Evolutionary conservation across 2,888 invertebrate genomes (phyloP).

Genomic region (Eulithis testata): DNA sequence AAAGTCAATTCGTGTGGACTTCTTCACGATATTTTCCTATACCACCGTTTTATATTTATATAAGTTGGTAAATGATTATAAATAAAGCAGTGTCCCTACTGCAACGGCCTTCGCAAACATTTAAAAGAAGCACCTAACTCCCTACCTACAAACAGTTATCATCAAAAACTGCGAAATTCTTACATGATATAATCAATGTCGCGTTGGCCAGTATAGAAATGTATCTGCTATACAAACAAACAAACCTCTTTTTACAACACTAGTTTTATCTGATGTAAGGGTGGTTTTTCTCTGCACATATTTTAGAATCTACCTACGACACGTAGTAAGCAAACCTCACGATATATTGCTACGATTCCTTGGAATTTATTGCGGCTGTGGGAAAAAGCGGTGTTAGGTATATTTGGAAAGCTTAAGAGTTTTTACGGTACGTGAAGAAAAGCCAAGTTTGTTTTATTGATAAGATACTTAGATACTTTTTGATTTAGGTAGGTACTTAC

Average conservation of each 20-base stretch:
- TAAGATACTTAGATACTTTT: not conserved
- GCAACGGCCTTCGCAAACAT: no score
- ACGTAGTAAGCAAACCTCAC: conserved; percentile 57
- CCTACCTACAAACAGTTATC: no score
- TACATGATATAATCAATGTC: no score
- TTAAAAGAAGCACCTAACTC: no score
- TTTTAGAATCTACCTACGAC: conserved; percentile 59
- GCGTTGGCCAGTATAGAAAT: not conserved
- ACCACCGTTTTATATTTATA: no score
- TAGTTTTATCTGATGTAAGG: conserved; percentile 32
- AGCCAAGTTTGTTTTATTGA: conserved; percentile 26
- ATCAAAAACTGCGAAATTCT: no score
- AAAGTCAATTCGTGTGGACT: no score
- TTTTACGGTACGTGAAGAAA: conserved; percentile 39
- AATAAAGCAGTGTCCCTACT: no score
- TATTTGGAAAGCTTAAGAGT: conserved; percentile 49
- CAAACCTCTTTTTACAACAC: not conserved
- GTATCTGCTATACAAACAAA: conserved; percentile 8
- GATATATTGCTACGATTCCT: conserved; percentile 57
- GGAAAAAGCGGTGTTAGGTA: conserved; percentile 49
- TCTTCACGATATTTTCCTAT: no score
- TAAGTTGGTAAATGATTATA: no score
- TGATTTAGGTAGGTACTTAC: no score
- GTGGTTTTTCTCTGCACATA: conserved; percentile 55
- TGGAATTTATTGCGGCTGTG: conserved; percentile 52